A percentile compares a stretch with the other conserved stretches of the same genome.
Conservation (phyloP, 2,797 vertebrate species). For the Naso thynnoides region DNA sequence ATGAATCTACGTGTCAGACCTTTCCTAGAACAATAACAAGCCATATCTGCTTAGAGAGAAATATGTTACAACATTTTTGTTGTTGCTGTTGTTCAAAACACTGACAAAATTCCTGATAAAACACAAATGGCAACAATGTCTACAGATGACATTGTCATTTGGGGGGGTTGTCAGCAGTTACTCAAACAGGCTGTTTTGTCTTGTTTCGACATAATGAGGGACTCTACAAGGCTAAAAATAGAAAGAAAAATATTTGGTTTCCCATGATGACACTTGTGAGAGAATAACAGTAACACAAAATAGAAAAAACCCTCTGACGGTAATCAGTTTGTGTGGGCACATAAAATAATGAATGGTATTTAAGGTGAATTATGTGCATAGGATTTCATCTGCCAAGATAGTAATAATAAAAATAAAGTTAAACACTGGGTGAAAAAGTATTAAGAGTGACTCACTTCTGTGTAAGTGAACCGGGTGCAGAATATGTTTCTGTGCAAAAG, state of each 20-base stretch:
- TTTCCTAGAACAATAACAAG: not conserved
- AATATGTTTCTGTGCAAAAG: not conserved
- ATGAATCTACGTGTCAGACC: not conserved
- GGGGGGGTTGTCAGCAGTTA: not conserved
- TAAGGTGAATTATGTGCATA: not conserved
- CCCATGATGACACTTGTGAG: not conserved
- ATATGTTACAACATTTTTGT: not conserved
- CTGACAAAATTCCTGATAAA: not conserved
- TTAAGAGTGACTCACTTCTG: not conserved
- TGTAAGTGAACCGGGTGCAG: not conserved
- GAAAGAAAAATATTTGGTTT: slow-evolving; percentile 8
- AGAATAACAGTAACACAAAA: not conserved
- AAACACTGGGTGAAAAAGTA: not conserved
- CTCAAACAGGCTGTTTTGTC: not conserved
- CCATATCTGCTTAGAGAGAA: not conserved
- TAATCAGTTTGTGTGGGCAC: not conserved
- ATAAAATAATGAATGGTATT: not conserved
- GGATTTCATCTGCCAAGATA: not conserved
- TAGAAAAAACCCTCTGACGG: not conserved
- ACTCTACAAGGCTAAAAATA: slow-evolving; percentile 4
- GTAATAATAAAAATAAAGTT: not conserved
- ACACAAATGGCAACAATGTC: not conserved
- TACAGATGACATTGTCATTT: not conserved
- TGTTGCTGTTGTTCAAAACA: not conserved
- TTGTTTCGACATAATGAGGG: slow-evolving; percentile 11